Evolutionary conservation across 2,113 vertebrate species (phyloP), one percentile per base, ranked within the genome.

Genomic region (Bubo bubo): DNA sequence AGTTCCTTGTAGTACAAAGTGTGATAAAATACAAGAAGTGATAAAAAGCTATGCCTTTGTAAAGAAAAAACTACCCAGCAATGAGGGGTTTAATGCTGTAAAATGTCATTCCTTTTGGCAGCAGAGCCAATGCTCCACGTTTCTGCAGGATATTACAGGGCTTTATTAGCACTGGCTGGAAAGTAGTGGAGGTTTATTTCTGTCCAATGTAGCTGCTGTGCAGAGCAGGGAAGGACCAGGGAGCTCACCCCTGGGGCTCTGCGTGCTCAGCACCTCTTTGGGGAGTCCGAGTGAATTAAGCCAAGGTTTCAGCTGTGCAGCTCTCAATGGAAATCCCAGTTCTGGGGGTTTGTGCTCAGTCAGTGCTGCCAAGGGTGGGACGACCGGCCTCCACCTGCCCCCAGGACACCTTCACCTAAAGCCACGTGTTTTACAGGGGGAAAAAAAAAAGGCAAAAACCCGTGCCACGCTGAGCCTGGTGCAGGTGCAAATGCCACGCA

Each of bases 371-470:
- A 5, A 30, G 70, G 50, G 60, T 37, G 75, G 75, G 62, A 62
- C 6, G 16, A 5, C 1, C 1, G 0, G 13, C 43, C 24, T 55
- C 63, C 81, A 22, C 60, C 64, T 49, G 66, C 49, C 63, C 53
- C 58, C 30, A 17, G 68, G 39, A 23, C 72, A 68, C 9, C 30
- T 43, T 1, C 55, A 26, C 39, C 47, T 9, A 2, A 18, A 52
- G 1, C 19, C 34, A 17, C 0, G 3, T 0, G 22, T 16, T 79
- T 37, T 9, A 8, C 0, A 3, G 49, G 45, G 45, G 15, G 3
- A 41, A 20, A 35, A 53, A 2, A 45, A 45, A 45, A 45, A 43
- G 13, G 15, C 6, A 16, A 43, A 45, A 45, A 7, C 34, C 26
- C 2, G 2, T 30, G 30, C 26, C 45, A 30, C 3, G 1, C 30